phyloP scores from a whole-genome alignment of 2,113 vertebrate genomes.

The Recurvirostra avosetta region DNA sequence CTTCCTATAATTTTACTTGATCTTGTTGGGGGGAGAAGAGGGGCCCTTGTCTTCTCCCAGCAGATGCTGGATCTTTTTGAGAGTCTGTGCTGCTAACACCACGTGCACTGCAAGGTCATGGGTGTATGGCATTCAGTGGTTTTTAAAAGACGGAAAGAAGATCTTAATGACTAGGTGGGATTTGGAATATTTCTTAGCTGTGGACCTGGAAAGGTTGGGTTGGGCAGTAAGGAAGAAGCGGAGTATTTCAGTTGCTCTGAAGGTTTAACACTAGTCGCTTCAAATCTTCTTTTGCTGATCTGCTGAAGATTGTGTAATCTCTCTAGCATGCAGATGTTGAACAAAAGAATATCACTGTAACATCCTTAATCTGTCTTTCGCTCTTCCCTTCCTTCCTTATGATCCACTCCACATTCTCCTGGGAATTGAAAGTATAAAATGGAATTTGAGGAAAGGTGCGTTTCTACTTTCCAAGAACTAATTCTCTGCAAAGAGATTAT shows the following conservation, averaged over 20 bases:
- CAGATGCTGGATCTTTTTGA: not conserved
- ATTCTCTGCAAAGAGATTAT: constrained; percentile 74
- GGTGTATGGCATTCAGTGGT: not conserved
- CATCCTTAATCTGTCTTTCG: constrained; percentile 83
- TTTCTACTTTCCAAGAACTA: constrained; percentile 77
- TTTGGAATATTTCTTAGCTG: not conserved
- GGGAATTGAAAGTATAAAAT: constrained; percentile 81
- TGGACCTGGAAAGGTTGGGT: not conserved
- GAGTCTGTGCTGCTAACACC: not conserved
- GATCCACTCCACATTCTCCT: constrained; percentile 70
- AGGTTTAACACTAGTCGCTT: constrained; percentile 77
- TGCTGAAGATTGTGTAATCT: constrained; percentile 87
- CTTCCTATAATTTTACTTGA: not conserved
- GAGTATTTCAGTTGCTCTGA: constrained; percentile 60
- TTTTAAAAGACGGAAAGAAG: not conserved
- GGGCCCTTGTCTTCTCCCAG: not conserved
- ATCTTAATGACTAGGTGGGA: not conserved
- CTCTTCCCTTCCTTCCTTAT: constrained; percentile 17
- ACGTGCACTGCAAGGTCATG: not conserved
- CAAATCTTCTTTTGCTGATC: constrained; percentile 83
- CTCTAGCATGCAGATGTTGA: constrained; percentile 80
- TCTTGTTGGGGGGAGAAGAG: not conserved
- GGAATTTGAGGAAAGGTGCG: constrained; percentile 83
- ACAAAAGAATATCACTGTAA: constrained; percentile 86
- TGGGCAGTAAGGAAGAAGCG: not conserved